A percentile compares a stretch with the other conserved stretches of the same genome.
These are phyloP conservation scores for Nothobranchius furzeri DNA, from an alignment of 2,113 vertebrate species.

Conservation along the genomic window DNA sequence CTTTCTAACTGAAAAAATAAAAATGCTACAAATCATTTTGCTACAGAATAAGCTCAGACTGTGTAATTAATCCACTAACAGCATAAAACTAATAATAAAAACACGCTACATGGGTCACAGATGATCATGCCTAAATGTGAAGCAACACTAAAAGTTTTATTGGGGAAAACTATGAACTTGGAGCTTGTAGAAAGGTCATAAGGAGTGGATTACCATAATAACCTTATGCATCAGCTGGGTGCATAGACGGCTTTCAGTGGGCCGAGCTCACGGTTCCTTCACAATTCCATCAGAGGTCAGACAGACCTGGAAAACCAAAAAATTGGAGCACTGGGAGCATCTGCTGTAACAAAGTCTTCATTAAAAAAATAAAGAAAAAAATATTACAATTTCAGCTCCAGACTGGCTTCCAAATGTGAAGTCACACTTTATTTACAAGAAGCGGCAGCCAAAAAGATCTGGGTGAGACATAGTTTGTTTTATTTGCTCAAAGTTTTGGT, in stretches of 20 bases:
- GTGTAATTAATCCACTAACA: too few species aligned
- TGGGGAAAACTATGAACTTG: background rate
- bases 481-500: background rate
- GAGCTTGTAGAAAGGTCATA: background rate
- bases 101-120: too few species aligned
- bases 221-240: background rate
- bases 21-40: too few species aligned
- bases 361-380: conserved; percentile 13
- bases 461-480: conserved; percentile 11
- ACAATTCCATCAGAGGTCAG: conserved; percentile 6
- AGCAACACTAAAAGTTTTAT: background rate
- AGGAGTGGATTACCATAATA: background rate
- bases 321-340: background rate
- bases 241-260: background rate
- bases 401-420: conserved; percentile 12
- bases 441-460: conserved; percentile 7
- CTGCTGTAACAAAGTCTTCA: background rate
- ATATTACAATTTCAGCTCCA: background rate
- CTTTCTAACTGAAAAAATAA: too few species aligned
- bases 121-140: background rate
- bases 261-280: background rate
- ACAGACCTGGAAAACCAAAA: conserved; percentile 13
- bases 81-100: too few species aligned
- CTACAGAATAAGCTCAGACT: too few species aligned
- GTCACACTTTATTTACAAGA: conserved; percentile 28